These are phyloP conservation scores for Cyanoramphus novaezelandiae DNA, from an alignment of 2,113 vertebrate species.

Conservation along the genomic window DNA sequence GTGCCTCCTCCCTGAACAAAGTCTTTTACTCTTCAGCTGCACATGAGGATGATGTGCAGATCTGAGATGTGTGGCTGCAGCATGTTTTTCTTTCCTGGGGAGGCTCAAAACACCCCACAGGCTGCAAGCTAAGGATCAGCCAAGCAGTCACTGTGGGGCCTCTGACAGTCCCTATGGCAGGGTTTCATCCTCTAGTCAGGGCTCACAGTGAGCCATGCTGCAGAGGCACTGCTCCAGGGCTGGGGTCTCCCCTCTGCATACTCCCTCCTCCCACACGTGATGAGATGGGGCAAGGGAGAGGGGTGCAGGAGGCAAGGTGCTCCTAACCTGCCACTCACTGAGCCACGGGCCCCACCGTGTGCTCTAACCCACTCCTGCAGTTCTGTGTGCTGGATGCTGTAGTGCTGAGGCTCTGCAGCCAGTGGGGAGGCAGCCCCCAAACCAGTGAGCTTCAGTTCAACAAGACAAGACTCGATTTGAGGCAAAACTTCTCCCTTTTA, in stretches of 20 bases:
- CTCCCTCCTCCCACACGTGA: background rate
- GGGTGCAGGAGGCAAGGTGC: background rate
- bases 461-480: background rate
- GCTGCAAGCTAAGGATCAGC: background rate
- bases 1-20: background rate
- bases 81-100: background rate
- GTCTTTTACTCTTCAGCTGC: background rate
- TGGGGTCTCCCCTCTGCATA: background rate
- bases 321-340: background rate
- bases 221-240: background rate
- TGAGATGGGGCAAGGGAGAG: background rate
- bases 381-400: background rate
- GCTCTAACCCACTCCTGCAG: background rate
- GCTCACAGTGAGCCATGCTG: fast-evolving
- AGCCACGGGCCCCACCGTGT: fast-evolving
- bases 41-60: fast-evolving
- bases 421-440: background rate
- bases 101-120: background rate
- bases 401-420: background rate
- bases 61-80: fast-evolving
- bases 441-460: background rate
- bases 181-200: background rate
- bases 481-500: background rate
- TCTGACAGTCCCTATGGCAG: background rate
- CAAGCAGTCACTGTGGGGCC: background rate